Conservation (phyloP, 2,797 vertebrate genomes). For the Microctenopoma steveboyesi region DNA sequence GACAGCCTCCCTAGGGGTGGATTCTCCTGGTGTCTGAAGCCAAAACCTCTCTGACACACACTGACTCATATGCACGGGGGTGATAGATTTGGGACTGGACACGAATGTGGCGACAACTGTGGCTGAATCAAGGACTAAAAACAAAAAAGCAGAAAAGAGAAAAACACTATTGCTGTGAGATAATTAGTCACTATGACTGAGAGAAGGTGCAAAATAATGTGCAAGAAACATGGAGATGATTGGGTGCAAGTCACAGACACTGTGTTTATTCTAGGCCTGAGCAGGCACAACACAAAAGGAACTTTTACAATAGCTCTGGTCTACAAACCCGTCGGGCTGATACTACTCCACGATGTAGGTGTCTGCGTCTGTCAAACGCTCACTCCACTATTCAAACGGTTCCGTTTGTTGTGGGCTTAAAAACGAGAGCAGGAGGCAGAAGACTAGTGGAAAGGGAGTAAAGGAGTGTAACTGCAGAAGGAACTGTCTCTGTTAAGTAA, state of each 20-base stretch:
- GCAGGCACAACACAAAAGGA: conserved; percentile 3
- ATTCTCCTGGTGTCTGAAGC: conserved; percentile 69
- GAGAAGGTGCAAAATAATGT: neutral
- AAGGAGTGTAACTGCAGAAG: conserved; percentile 5
- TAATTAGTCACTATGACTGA: conserved; percentile 21
- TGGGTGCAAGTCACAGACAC: conserved; percentile 2
- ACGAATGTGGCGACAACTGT: conserved; percentile 23
- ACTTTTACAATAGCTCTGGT: neutral
- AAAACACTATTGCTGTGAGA: conserved; percentile 10
- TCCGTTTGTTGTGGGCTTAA: neutral
- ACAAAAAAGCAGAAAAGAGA: neutral
- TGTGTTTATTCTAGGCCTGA: neutral
- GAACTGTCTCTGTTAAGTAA: conserved; percentile 16
- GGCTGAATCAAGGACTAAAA: conserved; percentile 7
- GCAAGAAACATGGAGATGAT: conserved; percentile 10
- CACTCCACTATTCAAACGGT: neutral
- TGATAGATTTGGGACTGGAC: conserved; percentile 43
- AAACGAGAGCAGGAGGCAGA: conserved; percentile 18
- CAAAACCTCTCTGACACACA: conserved; percentile 62
- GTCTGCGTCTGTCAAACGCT: conserved; percentile 3
- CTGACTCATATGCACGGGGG: conserved; percentile 41
- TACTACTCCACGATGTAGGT: neutral
- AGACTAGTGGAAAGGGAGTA: conserved; percentile 16
- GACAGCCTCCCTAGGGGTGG: conserved; percentile 66
- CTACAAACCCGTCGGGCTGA: neutral